Evolutionary conservation across 2,797 vertebrate species (phyloP).

Genomic region (Argyrosomus regius): DNA sequence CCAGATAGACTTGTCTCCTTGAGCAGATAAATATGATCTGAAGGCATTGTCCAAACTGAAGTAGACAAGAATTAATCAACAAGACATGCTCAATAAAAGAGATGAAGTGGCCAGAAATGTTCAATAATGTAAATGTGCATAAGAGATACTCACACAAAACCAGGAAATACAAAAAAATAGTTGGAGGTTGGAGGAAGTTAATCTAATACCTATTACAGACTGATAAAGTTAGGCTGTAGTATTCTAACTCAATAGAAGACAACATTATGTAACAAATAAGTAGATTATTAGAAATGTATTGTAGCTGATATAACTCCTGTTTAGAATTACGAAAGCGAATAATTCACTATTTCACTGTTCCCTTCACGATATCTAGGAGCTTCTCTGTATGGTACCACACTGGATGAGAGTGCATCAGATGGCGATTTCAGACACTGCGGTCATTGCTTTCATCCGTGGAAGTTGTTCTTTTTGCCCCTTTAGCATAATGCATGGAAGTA

Average conservation of each 20-base stretch:
- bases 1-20: neutral
- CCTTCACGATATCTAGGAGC: neutral
- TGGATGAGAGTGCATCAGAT: neutral
- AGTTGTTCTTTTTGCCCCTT: neutral
- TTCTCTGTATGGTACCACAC: neutral
- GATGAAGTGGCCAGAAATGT: neutral
- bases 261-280: conserved; percentile 25
- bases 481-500: neutral
- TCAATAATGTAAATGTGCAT: neutral
- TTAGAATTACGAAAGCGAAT: neutral
- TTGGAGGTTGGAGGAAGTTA: neutral
- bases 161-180: neutral
- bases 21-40: neutral
- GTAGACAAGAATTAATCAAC: neutral
- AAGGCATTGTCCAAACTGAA: neutral
- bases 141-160: neutral
- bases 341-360: neutral
- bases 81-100: neutral
- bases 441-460: neutral
- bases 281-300: neutral
- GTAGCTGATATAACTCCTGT: neutral
- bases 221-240: neutral
- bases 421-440: neutral
- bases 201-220: neutral
- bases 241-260: conserved; percentile 10